Evolutionary conservation across 2,113 vertebrate species (phyloP).

Genomic region (Pedionomus torquatus): DNA sequence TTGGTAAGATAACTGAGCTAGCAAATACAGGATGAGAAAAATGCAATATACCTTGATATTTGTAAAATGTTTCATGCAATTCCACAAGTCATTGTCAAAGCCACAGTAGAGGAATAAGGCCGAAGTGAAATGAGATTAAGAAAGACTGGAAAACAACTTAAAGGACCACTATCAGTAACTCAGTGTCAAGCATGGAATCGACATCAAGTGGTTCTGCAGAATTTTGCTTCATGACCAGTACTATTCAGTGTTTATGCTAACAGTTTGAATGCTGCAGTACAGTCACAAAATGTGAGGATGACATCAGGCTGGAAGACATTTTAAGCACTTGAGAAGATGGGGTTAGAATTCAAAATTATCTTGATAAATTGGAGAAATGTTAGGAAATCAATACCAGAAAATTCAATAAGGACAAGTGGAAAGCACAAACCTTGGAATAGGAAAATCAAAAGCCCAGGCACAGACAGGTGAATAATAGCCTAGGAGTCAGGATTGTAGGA

Average conservation of each 20-base stretch:
- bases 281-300: not conserved
- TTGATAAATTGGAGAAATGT: not conserved
- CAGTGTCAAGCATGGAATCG: not conserved
- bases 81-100: not conserved
- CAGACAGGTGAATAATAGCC: not conserved
- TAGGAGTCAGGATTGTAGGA: not conserved
- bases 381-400: constrained; percentile 6
- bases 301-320: not conserved
- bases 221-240: not conserved
- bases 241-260: not conserved
- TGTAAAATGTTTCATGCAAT: not conserved
- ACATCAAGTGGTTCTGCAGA: not conserved
- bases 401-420: not conserved
- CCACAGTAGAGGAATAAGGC: not conserved
- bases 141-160: not conserved
- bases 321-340: not conserved
- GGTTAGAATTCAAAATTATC: not conserved
- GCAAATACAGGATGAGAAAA: not conserved
- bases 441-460: not conserved
- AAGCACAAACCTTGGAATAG: not conserved
- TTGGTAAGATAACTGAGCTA: not conserved
- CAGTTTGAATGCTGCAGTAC: not conserved
- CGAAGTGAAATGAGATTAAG: not conserved
- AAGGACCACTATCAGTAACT: not conserved
- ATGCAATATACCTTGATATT: not conserved